Percentiles rank a stretch among this genome's conserved stretches.
Conservation (phyloP, 2,888 invertebrate species). For the Lycophotia porphyrea region DNA sequence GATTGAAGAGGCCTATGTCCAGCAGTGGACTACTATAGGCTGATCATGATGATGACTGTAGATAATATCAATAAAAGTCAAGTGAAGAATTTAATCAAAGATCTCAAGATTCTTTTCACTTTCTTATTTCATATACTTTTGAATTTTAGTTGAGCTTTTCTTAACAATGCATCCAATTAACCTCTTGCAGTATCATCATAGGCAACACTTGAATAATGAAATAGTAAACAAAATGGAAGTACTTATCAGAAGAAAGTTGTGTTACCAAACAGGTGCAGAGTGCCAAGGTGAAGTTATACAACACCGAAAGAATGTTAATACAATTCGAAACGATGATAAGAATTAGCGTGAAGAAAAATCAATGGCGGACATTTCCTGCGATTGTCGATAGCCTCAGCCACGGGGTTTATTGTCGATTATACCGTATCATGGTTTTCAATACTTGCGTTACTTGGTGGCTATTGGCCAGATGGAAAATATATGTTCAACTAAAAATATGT, state of each 20-base stretch:
- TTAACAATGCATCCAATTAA: neutral
- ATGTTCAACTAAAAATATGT: neutral
- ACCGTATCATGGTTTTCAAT: conserved; percentile 39
- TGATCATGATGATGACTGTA: no score
- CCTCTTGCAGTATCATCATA: neutral
- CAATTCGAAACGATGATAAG: conserved; percentile 67
- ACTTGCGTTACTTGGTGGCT: conserved; percentile 11
- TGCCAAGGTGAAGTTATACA: conserved; percentile 64
- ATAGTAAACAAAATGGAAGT: conserved; percentile 9
- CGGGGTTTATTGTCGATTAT: conserved; percentile 61
- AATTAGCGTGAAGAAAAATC: conserved; percentile 64
- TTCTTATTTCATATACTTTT: conserved; percentile 17
- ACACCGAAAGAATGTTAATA: conserved; percentile 65
- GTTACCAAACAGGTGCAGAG: conserved; percentile 40
- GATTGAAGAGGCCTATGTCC: no score
- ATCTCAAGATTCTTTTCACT: neutral
- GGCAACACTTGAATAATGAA: neutral
- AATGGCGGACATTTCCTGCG: conserved; percentile 67
- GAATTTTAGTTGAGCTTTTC: neutral
- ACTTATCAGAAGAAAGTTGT: conserved; percentile 24
- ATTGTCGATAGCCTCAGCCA: conserved; percentile 56
- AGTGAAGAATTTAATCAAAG: conserved; percentile 17
- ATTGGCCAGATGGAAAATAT: neutral
- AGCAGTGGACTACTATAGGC: no score
- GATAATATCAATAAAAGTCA: conserved; percentile 8